Evolutionary conservation across 2,797 vertebrate species (phyloP).

Genomic region (Alca torda): DNA sequence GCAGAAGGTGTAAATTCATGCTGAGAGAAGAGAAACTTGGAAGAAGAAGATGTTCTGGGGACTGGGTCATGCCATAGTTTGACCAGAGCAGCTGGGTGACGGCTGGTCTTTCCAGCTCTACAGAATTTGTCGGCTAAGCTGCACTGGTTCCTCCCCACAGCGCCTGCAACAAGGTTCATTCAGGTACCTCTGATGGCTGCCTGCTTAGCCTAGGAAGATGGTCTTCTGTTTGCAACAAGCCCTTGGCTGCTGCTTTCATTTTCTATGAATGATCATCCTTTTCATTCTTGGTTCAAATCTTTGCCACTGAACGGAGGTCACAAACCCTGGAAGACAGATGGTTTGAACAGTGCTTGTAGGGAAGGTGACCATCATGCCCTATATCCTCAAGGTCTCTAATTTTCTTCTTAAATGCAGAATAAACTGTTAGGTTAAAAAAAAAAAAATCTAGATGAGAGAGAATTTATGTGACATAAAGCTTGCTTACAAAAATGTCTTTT

Average conservation of each 20-base stretch:
- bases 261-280: neutral
- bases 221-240: neutral
- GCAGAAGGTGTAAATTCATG: neutral
- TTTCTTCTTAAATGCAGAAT: neutral
- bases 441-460: neutral
- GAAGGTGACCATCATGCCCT: neutral
- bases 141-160: neutral
- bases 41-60: neutral
- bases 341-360: neutral
- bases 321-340: neutral
- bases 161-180: neutral
- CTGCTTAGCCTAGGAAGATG: neutral
- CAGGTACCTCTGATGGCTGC: neutral
- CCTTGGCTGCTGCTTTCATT: neutral
- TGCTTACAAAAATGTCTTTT: neutral
- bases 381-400: neutral
- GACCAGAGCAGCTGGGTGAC: neutral
- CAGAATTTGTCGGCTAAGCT: neutral
- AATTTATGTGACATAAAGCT: neutral
- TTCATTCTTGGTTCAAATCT: neutral
- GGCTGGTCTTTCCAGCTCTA: neutral
- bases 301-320: neutral
- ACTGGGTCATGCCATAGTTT: neutral
- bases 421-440: neutral
- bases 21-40: neutral